Conservation (phyloP, 2,113 vertebrate species). For the Ahaetulla prasina region DNA sequence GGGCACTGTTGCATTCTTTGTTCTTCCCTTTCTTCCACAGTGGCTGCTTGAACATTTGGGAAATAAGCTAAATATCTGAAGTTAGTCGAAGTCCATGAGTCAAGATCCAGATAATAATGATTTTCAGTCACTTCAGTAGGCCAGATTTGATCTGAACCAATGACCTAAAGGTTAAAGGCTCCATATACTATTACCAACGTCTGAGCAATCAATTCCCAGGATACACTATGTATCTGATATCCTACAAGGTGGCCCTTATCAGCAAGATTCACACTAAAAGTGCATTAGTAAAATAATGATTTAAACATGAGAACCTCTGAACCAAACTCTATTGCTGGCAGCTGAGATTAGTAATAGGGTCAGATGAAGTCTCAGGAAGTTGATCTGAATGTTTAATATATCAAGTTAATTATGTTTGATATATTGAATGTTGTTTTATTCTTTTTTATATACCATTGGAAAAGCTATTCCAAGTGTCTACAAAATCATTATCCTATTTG, state of each 20-base stretch:
- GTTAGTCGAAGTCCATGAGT: neutral
- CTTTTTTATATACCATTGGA: neutral
- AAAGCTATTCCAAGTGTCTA: slow-evolving; percentile 9
- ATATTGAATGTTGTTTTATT: neutral
- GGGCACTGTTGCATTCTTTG: neutral
- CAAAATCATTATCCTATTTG: slow-evolving; percentile 29
- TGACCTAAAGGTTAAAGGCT: neutral
- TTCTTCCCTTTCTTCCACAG: neutral
- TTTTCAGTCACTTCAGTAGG: neutral
- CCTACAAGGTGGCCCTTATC: slow-evolving; percentile 4
- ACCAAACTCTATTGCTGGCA: slow-evolving; percentile 15
- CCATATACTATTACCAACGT: neutral
- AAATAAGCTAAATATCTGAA: neutral
- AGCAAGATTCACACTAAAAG: slow-evolving; percentile 23
- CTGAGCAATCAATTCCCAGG: neutral
- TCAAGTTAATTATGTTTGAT: neutral
- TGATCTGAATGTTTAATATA: neutral
- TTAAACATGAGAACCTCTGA: slow-evolving; percentile 18
- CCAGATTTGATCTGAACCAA: neutral
- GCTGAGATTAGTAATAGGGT: slow-evolving; percentile 6
- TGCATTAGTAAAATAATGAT: slow-evolving; percentile 29
- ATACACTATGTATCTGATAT: slow-evolving; percentile 11
- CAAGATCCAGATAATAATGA: slow-evolving; percentile 1
- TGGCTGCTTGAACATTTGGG: neutral
- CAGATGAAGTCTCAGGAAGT: neutral